Conservation (phyloP, 2,797 vertebrate species). For the Novumbra hubbsi region DNA sequence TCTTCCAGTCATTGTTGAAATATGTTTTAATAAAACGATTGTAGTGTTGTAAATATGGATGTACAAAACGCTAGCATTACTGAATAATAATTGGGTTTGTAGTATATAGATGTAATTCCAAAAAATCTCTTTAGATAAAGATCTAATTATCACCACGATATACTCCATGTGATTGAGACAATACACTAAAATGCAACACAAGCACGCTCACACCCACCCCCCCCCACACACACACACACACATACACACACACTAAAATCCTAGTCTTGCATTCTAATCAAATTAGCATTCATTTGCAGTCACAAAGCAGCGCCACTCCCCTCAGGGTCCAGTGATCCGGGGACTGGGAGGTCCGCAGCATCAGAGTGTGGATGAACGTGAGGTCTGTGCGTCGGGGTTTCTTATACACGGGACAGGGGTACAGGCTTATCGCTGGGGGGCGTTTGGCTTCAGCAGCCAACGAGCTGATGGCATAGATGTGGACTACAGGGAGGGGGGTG, state of each 20-base stretch:
- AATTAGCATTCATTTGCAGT: constrained; percentile 67
- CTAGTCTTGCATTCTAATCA: background rate
- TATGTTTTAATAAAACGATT: background rate
- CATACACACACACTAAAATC: background rate
- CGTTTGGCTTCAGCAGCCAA: constrained; percentile 44
- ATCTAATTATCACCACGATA: background rate
- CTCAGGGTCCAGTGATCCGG: constrained; percentile 82
- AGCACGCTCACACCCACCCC: background rate
- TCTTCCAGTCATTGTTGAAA: background rate
- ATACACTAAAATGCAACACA: background rate
- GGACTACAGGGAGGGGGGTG: constrained; percentile 80
- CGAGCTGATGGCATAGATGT: constrained; percentile 77
- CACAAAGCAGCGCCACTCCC: constrained; percentile 80
- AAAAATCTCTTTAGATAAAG: background rate
- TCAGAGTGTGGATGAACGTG: constrained; percentile 79
- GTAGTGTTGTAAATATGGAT: background rate
- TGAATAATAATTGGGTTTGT: background rate
- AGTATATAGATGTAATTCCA: background rate
- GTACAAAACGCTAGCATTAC: background rate
- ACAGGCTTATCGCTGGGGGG: constrained; percentile 52
- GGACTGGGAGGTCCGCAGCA: constrained; percentile 68
- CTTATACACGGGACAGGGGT: constrained; percentile 83
- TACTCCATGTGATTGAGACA: background rate
- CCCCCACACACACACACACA: constrained; percentile 16
- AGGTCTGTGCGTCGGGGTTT: constrained; percentile 81